phyloP scores from a whole-genome alignment of 2,113 vertebrate species.

The Numenius arquata region DNA sequence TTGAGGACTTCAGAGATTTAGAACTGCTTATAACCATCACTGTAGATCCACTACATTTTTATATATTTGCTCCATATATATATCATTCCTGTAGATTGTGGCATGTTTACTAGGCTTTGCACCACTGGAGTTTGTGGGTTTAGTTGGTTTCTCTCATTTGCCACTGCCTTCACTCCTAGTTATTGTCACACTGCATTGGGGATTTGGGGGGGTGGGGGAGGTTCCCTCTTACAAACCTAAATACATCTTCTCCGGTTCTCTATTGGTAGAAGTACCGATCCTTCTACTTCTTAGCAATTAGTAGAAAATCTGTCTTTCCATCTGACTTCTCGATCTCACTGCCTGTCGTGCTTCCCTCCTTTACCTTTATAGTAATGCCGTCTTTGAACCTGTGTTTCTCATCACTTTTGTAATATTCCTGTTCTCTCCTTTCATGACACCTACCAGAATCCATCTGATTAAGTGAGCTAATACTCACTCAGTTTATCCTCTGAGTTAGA shows the following conservation, averaged over 20 bases:
- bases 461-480: neutral
- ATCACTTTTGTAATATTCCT: neutral
- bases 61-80: neutral
- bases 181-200: neutral
- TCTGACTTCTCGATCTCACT: neutral
- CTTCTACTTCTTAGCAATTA: neutral
- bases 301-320: neutral
- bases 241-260: neutral
- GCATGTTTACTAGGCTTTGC: neutral
- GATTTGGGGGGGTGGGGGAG: too few relatives aligned
- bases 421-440: neutral
- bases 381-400: neutral
- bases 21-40: neutral
- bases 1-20: neutral
- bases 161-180: neutral
- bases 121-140: neutral
- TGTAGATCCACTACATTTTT: neutral
- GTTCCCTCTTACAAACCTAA: neutral
- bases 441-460: neutral
- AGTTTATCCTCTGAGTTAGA: neutral
- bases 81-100: neutral
- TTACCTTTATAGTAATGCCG: neutral
- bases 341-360: neutral
- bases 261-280: neutral
- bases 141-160: neutral